phyloP scores from a whole-genome alignment of 2,113 vertebrate species.

The Corydoras maculifer region DNA sequence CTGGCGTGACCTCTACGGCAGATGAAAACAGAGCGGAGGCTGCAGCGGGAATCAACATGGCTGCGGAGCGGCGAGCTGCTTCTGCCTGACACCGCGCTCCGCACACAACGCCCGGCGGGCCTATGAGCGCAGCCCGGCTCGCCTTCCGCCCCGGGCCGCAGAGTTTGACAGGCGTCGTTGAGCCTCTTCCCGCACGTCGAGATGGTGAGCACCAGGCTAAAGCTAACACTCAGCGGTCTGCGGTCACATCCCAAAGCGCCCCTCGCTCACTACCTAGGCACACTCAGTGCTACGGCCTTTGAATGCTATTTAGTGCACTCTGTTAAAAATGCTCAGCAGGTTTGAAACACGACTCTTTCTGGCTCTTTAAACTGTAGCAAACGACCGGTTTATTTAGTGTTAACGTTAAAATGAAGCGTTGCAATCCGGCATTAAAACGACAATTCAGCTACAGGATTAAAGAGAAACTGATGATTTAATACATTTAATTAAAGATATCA shows the following conservation, averaged over 20 bases:
- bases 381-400: neutral
- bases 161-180: conserved; percentile 57
- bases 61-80: conserved; percentile 45
- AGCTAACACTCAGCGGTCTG: conserved; percentile 4
- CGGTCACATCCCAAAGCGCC: neutral
- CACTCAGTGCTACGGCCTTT: neutral
- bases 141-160: conserved; percentile 61
- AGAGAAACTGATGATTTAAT: too few relatives aligned
- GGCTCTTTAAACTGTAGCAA: neutral
- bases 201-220: conserved; percentile 63
- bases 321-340: neutral
- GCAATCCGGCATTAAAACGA: too few relatives aligned
- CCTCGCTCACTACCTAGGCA: neutral
- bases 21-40: conserved; percentile 64
- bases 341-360: neutral
- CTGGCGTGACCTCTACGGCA: conserved; percentile 71
- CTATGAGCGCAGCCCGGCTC: conserved; percentile 66
- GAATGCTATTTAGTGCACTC: neutral
- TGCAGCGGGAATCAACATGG: conserved; percentile 51
- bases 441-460: too few relatives aligned
- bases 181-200: conserved; percentile 59
- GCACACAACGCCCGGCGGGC: conserved; percentile 49
- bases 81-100: conserved; percentile 41
- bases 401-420: too few relatives aligned
- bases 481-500: too few relatives aligned